Evolutionary conservation across 2,113 vertebrate species (phyloP).

Genomic region (Irena cyanogastra): DNA sequence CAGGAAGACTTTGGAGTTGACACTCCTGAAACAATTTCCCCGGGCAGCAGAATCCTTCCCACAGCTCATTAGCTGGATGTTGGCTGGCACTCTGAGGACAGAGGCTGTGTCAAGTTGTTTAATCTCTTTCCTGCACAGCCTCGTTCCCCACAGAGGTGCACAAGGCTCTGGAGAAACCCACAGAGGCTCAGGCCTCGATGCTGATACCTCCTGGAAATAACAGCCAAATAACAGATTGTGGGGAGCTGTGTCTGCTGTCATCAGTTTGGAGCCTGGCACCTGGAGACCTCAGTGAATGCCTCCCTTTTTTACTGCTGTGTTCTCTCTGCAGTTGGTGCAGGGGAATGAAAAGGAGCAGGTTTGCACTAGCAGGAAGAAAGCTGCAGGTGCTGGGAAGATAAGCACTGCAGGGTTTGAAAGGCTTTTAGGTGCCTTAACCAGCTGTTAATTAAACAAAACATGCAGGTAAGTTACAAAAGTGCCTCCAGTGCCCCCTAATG

Average conservation of each 20-base stretch:
- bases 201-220: not conserved
- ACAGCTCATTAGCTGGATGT: not conserved
- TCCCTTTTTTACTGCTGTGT: not conserved
- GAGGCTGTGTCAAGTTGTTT: not conserved
- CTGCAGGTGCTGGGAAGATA: not conserved
- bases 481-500: slow-evolving; percentile 15
- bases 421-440: not conserved
- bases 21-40: not conserved
- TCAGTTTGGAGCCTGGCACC: not conserved
- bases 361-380: not conserved
- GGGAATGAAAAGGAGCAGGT: not conserved
- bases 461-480: not conserved
- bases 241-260: not conserved
- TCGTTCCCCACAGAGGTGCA: not conserved
- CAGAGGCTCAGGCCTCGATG: not conserved
- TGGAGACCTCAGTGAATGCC: not conserved
- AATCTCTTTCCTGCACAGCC: not conserved
- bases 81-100: not conserved
- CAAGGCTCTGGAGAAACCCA: not conserved
- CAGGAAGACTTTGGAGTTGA: not conserved
- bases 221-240: not conserved
- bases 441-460: not conserved
- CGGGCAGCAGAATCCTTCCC: not conserved
- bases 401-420: not conserved
- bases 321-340: not conserved